Conservation (phyloP, 2,797 vertebrate genomes). For the Naso thynnoides region DNA sequence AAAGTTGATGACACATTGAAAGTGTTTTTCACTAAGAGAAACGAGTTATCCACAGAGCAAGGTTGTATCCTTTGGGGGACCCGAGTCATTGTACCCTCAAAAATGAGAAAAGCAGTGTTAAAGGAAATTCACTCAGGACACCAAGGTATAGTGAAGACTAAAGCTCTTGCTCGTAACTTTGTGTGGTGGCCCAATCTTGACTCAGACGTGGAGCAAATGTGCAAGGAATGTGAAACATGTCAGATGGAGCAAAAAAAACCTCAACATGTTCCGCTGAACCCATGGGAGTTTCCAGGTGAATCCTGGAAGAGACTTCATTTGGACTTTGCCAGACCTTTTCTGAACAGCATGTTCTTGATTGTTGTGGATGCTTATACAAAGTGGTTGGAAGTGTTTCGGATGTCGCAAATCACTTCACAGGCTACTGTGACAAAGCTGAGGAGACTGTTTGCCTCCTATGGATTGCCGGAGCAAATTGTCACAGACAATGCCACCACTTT, state of each 20-base stretch:
- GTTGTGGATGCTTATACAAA: neutral
- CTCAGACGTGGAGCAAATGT: too few relatives aligned
- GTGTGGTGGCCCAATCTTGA: too few relatives aligned
- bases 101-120: neutral
- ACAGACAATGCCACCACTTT: conserved; percentile 1
- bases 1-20: neutral
- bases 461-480: neutral
- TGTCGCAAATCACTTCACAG: neutral
- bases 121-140: neutral
- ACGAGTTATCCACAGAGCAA: neutral
- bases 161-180: too few relatives aligned
- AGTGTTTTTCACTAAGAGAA: neutral
- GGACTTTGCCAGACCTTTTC: neutral
- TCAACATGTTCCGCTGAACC: too few relatives aligned
- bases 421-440: neutral
- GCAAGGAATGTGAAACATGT: too few relatives aligned
- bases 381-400: neutral
- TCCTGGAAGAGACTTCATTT: neutral
- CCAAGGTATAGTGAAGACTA: too few relatives aligned
- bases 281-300: too few relatives aligned
- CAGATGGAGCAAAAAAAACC: too few relatives aligned
- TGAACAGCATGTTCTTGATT: neutral
- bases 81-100: neutral
- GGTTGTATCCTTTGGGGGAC: neutral
- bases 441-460: neutral